phyloP scores from a whole-genome alignment of 1,140 invertebrate genomes.

The Condylostylus longicornis region DNA sequence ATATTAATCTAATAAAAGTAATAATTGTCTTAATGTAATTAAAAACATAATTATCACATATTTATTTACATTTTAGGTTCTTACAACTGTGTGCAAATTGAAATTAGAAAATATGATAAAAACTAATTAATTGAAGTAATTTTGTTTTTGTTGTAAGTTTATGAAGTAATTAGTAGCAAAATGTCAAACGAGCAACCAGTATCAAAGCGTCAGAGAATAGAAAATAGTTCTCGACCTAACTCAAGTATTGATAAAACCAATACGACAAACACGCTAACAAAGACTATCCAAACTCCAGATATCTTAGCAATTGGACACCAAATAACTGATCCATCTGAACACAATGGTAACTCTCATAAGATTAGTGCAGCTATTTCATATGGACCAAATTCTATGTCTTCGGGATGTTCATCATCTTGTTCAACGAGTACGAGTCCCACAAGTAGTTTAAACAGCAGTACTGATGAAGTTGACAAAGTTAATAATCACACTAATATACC shows the following conservation, averaged over 20 bases:
- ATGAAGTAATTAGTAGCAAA: too few relatives aligned
- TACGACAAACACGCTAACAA: background rate
- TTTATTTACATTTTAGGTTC: too few relatives aligned
- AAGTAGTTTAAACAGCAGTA: too few relatives aligned
- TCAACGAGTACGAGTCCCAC: constrained; percentile 20
- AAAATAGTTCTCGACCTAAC: constrained; percentile 14
- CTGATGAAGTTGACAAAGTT: constrained; percentile 9
- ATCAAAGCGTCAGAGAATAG: constrained; percentile 56
- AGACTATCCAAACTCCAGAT: background rate
- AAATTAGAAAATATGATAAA: too few relatives aligned
- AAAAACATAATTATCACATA: too few relatives aligned
- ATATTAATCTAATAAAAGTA: too few relatives aligned
- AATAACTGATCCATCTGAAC: constrained; percentile 33
- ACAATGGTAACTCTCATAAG: constrained; percentile 36
- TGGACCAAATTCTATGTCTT: constrained; percentile 18
- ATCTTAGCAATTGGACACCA: constrained; percentile 2
- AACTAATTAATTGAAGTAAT: too few relatives aligned
- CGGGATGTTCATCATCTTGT: constrained; percentile 22
- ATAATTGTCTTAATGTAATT: too few relatives aligned
- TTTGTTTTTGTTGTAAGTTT: too few relatives aligned
- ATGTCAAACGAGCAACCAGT: constrained; percentile 55
- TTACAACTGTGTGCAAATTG: too few relatives aligned
- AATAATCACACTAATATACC: too few relatives aligned
- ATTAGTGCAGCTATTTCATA: too few relatives aligned
- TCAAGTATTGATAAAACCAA: constrained; percentile 17